Evolutionary conservation across 2,113 vertebrate species (phyloP), one percentile per base, ranked within the genome.

Genomic region (Rallus limicola): DNA sequence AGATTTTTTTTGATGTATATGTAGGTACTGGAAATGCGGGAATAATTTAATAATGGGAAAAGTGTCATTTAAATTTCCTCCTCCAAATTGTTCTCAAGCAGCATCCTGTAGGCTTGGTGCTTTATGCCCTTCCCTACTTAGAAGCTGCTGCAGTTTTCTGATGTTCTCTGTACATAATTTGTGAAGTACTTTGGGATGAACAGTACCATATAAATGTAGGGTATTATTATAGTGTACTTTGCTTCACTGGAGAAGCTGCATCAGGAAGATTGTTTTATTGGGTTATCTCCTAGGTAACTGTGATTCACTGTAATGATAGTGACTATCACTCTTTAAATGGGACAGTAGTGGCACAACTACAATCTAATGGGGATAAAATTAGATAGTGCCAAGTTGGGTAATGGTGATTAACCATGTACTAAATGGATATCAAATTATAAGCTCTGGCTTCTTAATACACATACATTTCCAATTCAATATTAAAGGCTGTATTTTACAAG

Each of bases 201-300:
- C 83, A 86, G 56, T 56, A 60, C 20, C 25, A 28, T 75, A 82
- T 56, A 92, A 93, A 89, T 82, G 72, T 59, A 91, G 34, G 50
- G 14, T 82, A 74, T 91, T 95, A 88, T 93, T 91, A 82, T 10
- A 68, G 69, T 44, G 80, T 84, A 75, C 26, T 15, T 78, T 81
- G 46, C 60, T 92, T 91, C 69, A 86, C 80, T 92, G 72, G 52
- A 81, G 46, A 84, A 94, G 52, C 26, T 81, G 38, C 60, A 91
- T 67, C 80, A 70, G n/a, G 56, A 90, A 90, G 76, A 71, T 36
- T 74, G 56, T 86, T 95, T 95, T 84, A 95, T 38, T 91, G 72
- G 65, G 69, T 92, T 95, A 76, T 96, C 86, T 92, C 94, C 94
- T 84, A 91, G 92, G 92, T 91, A 92, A 95, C 86, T 60, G 82